Base-by-base conservation (phyloP, 1,140 invertebrate genomes). In the Diabrotica virgifera region DNA sequence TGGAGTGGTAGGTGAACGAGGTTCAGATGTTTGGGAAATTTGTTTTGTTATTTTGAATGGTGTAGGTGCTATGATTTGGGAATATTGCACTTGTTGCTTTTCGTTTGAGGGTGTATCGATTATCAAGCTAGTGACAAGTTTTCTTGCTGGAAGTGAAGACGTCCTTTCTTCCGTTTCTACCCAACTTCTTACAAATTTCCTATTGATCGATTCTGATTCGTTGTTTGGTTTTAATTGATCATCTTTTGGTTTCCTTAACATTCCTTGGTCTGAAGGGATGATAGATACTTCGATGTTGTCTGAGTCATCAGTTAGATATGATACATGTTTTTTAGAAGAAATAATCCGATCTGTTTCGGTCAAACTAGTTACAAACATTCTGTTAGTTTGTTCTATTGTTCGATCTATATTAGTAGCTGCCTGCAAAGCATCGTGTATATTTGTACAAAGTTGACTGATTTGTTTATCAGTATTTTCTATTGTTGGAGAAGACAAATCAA, bases 21-120 rank as follows among this genome's bases (percentile, higher is more conserved):
- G 36, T 59, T 59, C 58, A 7, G 55, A 57, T 36, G 36, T 12
- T n/a, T 57, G 55, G 6, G 36, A 3, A 6, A 57, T 37, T 36
- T 57, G 55, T 57, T 36, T 36, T 36, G 24, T 36, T 11, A 8
- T 36, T 57, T 36, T 36, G 12, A n/a, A 24, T 12, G 36, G 9
- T 36, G 55, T 57, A n/a, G 55, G 36, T 4, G 8, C 8, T 10
- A 8, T 46, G n/a, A 8, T n/a, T 46, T 46, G 8, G n/a, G 40
- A 46, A 24, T 24, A 24, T 24, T 24, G 24, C 24, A 24, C 24
- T 24, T 24, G 24, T 24, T 24, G 24, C 24, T 24, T 24, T 24
- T 24, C 24, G 4, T 4, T 24, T 24, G 24, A 24, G 24, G 24
- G 24, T n/a, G 40, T 5, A n/a, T 46, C 40, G n/a, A 46, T 46